Base-by-base conservation (phyloP, 2,113 vertebrate genomes). In the Misgurnus anguillicaudatus region DNA sequence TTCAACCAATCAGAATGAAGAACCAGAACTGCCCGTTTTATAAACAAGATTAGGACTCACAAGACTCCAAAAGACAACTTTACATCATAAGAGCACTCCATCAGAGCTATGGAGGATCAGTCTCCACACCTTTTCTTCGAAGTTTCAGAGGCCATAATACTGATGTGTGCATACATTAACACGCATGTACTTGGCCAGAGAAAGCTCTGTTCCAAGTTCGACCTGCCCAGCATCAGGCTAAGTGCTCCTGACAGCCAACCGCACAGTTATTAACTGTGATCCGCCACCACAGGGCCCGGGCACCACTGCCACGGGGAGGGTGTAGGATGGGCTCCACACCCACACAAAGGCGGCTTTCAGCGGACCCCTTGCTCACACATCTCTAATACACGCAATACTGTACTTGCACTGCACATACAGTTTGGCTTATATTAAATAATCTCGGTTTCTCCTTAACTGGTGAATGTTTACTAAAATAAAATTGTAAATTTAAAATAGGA, bases 231-330 rank as follows among this genome's bases (percentile, higher is more conserved):
- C 87, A 11, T 94, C 92, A 94, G 80, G 9, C 80, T 94, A 94
- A 94, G 90, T 93, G 89, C 87, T 90, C 89, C 82, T 94, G 93
- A 93, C 93, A 94, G 91, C 87, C 86, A 81, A 87, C 89, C 86
- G 72, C 92, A 91, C 91, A 91, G 91, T 91, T 94, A 92, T 92
- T 93, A 93, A 93, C 91, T 92, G 88, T 92, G 92, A 93, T 93
- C 89, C 79, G 78, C 91, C 89, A 87, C 90, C 91, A 85, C 90
- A 85, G 88, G 80, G 82, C 86, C 87, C 31, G 85, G 85, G 86
- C 88, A 88, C 65, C 83, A 19, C 83, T 65, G 77, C 74, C 69
- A 80, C 87, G 83, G 90, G 86, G 90, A 89, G 90, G 84, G 83
- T 82, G 82, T 79, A 86, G 79, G 90, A 87, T 82, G 58, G 82